A percentile compares a stretch with the other conserved stretches of the same genome.
Conservation (phyloP, 2,888 invertebrate genomes). For the Sinopyrophorus schimmeli region DNA sequence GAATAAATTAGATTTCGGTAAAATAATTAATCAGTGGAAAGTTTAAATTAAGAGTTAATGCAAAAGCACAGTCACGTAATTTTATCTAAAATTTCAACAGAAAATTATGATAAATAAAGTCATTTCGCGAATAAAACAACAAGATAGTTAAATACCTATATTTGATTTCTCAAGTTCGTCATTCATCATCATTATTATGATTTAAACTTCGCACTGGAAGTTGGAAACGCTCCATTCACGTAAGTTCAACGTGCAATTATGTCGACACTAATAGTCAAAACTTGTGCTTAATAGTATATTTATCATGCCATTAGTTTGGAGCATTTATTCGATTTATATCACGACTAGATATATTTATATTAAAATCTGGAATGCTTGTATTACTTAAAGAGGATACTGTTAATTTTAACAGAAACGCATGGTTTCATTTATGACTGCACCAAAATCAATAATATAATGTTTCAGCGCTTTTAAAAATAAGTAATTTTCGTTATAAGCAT, state of each 20-base stretch:
- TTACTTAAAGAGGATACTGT: too few relatives aligned
- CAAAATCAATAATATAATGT: too few relatives aligned
- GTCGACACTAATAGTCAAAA: constrained; percentile 46
- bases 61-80: constrained; percentile 3
- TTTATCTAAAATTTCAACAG: too few relatives aligned
- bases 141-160: constrained; percentile 26
- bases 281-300: constrained; percentile 46
- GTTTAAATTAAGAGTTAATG: constrained; percentile 1
- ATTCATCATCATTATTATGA: constrained; percentile 50
- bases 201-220: constrained; percentile 43
- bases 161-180: constrained; percentile 37
- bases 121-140: constrained; percentile 10
- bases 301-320: constrained; percentile 43
- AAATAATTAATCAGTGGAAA: too few relatives aligned
- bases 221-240: constrained; percentile 43
- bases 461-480: too few relatives aligned
- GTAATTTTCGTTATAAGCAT: too few relatives aligned
- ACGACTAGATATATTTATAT: constrained; percentile 27
- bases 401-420: too few relatives aligned
- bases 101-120: constrained; percentile 26
- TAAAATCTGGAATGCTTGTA: constrained; percentile 18
- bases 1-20: too few relatives aligned
- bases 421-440: too few relatives aligned
- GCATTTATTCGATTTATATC: constrained; percentile 29
- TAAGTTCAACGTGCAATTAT: constrained; percentile 47